Base-by-base conservation (phyloP, 2,797 vertebrate species). In the Astyanax mexicanus region DNA sequence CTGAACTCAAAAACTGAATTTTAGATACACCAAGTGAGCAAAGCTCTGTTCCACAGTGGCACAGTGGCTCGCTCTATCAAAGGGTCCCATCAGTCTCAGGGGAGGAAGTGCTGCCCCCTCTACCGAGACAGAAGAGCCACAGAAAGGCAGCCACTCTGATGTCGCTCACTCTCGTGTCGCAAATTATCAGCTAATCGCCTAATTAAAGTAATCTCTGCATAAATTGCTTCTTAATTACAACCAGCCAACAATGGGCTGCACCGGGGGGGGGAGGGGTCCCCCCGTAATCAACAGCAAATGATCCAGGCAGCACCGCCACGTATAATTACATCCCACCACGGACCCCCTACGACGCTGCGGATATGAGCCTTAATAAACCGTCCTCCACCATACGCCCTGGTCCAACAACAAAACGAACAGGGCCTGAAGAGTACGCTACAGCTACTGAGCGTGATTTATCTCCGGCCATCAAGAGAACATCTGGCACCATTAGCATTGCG, bases 191-290 rank as follows among this genome's bases (percentile, higher is more conserved):
- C 54, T 83, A 83, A 87, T 83, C 75, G 64, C 68, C 76, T 80
- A 85, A 87, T 84, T 82, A 82, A 85, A 84, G 80, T 79, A 78
- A 83, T 81, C 80, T 76, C 55, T 84, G 81, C 76, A 82, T 83
- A 80, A 83, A 87, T 83, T 83, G 73, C 78, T 79, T 79, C 83
- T 79, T 85, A 87, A 87, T 85, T 83, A 83, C 82, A 82, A 72
- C 57, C 80, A 81, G 80, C 62, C 68, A 80, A 83, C 80, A 84
- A 85, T 74, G 81, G 42, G 79, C 52, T 19, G 57, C 71, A 69
- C 74, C 69, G 67, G 65, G 78, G 84, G 81, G 66, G 78, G 84
- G 81, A 75, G 67, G 60, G 58, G 58, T 75, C n/a, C 27, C 68
- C 61, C 79, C 69, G 54, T 37, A 37, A 66, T 60, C 44, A 44